Evolutionary conservation across 1,140 invertebrate genomes (phyloP).

Genomic region (Drosophila santomea): DNA sequence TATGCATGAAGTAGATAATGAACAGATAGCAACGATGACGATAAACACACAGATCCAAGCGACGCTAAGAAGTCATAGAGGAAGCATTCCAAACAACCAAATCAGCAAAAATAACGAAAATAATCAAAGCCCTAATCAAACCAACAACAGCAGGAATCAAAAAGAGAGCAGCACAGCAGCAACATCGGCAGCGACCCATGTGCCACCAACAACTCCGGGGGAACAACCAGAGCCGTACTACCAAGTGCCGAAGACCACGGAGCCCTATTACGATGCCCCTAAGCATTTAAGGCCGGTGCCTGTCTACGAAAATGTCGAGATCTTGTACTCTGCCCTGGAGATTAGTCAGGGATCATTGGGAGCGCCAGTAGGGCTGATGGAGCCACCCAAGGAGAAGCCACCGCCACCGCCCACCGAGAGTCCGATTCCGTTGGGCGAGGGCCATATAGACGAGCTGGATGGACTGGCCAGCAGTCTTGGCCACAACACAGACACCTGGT

Average conservation of each 20-base stretch:
- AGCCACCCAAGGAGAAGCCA: constrained; percentile 94
- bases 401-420: constrained; percentile 91
- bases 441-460: constrained; percentile 58
- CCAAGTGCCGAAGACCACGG: constrained; percentile 79
- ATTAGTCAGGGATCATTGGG: constrained; percentile 26
- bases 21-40: constrained; percentile 63
- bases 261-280: constrained; percentile 83
- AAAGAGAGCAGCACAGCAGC: constrained; percentile 37
- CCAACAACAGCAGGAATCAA: constrained; percentile 55
- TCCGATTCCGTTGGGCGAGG: constrained; percentile 43
- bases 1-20: constrained; percentile 74
- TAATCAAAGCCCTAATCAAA: constrained; percentile 68
- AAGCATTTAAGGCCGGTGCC: constrained; percentile 84
- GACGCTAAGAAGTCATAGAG: constrained; percentile 49
- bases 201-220: constrained; percentile 33
- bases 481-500: constrained; percentile 67
- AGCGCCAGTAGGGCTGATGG: constrained; percentile 77
- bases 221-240: constrained; percentile 79
- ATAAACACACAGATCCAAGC: constrained; percentile 47
- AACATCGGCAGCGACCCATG: constrained; percentile 13
- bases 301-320: constrained; percentile 87
- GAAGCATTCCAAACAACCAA: constrained; percentile 75
- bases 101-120: constrained; percentile 72
- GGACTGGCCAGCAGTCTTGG: constrained; percentile 42
- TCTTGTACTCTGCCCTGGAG: constrained; percentile 85